These are phyloP conservation scores for Dryadula phaetusa DNA, from an alignment of 2,888 invertebrate genomes.

Conservation along the genomic window DNA sequence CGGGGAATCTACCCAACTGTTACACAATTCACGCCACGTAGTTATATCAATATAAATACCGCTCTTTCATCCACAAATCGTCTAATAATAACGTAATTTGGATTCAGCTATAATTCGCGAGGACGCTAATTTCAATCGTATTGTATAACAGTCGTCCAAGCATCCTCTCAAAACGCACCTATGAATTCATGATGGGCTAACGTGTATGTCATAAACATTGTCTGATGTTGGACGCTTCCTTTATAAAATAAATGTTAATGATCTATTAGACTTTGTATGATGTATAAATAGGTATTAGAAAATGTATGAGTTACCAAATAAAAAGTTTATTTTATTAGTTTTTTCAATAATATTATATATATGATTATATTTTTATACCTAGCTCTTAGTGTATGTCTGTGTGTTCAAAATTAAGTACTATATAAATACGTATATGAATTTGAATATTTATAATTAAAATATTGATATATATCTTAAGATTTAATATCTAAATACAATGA, in stretches of 20 bases:
- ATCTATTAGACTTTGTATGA: too few relatives aligned
- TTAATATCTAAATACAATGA: too few relatives aligned
- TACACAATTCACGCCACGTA: constrained; percentile 79
- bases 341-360: too few relatives aligned
- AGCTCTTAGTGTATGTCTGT: too few relatives aligned
- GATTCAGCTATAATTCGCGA: constrained; percentile 80
- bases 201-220: constrained; percentile 38
- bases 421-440: too few relatives aligned
- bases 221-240: constrained; percentile 30
- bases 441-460: too few relatives aligned
- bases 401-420: too few relatives aligned
- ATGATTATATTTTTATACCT: too few relatives aligned
- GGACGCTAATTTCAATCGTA: constrained; percentile 80
- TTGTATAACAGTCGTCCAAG: constrained; percentile 69
- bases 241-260: neutral
- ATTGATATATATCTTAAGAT: too few relatives aligned
- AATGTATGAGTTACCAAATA: too few relatives aligned
- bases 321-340: too few relatives aligned
- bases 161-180: constrained; percentile 69
- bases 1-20: constrained; percentile 47
- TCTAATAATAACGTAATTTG: constrained; percentile 81
- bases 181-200: constrained; percentile 69
- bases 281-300: too few relatives aligned
- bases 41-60: constrained; percentile 82
- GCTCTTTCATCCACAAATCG: constrained; percentile 80